These are phyloP conservation scores for Lepidochitona cinerea DNA, from an alignment of 2,888 invertebrate genomes.

Conservation along the genomic window DNA sequence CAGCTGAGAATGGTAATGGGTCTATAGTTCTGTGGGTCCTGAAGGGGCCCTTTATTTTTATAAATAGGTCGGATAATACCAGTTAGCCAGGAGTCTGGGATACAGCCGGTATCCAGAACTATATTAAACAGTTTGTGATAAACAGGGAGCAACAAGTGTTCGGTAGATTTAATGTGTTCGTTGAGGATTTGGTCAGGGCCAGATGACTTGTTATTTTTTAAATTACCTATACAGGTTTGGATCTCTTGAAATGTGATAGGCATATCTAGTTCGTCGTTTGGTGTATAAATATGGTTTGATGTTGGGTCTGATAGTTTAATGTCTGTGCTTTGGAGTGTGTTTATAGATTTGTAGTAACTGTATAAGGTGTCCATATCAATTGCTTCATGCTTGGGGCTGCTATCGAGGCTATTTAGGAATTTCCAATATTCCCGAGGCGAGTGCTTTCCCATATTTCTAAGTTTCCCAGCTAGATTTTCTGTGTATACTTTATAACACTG, in stretches of 20 bases:
- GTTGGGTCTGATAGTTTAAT: not conserved
- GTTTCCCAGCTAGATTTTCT: too few species aligned
- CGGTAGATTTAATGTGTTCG: not conserved
- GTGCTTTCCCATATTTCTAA: too few species aligned
- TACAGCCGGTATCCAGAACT: not conserved
- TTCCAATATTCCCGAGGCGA: too few species aligned
- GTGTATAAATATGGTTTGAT: not conserved
- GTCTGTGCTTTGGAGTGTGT: not conserved
- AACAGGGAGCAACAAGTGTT: not conserved
- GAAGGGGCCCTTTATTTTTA: not conserved
- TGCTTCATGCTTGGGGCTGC: not conserved
- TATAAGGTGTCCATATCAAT: not conserved
- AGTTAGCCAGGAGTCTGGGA: not conserved
- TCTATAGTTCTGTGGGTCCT: not conserved
- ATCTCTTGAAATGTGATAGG: not conserved
- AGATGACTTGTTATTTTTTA: not conserved
- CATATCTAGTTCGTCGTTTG: not conserved
- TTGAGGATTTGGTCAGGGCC: not conserved
- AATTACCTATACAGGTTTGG: not conserved
- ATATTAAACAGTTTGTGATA: not conserved
- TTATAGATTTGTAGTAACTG: not conserved
- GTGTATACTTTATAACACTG: too few species aligned
- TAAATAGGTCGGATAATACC: slow-evolving; percentile 1
- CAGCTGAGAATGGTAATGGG: not conserved
- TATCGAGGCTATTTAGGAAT: not conserved